Evolutionary conservation across 2,113 vertebrate species (phyloP).

Genomic region (Tinamus guttatus): DNA sequence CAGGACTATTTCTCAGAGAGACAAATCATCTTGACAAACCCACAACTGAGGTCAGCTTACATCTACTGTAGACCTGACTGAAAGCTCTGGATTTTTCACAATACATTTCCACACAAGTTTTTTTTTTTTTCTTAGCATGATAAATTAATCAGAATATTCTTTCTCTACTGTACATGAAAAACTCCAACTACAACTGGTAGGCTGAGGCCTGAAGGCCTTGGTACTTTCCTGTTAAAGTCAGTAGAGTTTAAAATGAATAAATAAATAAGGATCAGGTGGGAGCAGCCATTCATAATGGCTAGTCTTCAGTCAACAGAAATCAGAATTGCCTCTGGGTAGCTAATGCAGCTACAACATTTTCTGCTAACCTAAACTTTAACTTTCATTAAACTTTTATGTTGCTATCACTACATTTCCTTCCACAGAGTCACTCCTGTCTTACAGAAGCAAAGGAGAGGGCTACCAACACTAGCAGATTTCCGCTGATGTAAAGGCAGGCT

Average conservation of each 20-base stretch:
- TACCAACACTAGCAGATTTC: background rate
- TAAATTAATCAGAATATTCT: background rate
- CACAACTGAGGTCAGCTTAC: background rate
- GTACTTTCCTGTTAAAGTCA: background rate
- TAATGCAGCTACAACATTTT: background rate
- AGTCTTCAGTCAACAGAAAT: background rate
- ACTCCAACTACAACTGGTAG: background rate
- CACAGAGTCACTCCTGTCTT: background rate
- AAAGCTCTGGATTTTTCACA: background rate
- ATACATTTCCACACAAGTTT: background rate
- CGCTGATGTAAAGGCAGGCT: background rate
- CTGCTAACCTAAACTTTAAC: background rate
- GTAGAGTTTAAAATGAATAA: background rate
- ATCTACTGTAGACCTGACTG: background rate
- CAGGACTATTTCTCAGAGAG: background rate
- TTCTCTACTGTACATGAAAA: background rate
- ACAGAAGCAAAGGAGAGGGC: background rate
- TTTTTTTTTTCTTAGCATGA: background rate
- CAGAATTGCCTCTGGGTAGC: background rate
- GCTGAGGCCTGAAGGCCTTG: background rate
- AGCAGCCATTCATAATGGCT: background rate
- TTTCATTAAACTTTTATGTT: rapidly evolving
- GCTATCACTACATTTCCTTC: background rate
- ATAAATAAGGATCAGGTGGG: background rate
- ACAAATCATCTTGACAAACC: background rate